Base-by-base conservation (phyloP, 2,888 invertebrate genomes). In the Brachynemurus nebulosus region DNA sequence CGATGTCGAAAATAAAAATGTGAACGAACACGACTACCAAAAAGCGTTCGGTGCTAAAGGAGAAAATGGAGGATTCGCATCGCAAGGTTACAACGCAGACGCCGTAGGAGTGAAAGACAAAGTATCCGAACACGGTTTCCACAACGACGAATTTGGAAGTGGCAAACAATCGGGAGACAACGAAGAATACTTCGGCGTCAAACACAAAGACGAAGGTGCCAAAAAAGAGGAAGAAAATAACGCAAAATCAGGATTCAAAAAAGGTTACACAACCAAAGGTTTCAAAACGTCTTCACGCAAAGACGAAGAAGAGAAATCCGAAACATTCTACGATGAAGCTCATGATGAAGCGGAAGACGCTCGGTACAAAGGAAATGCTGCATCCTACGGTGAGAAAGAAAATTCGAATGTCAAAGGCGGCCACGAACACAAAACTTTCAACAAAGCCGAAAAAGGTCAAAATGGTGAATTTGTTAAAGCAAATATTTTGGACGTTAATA, bases 271-370 rank as follows among this genome's bases (percentile, higher is more conserved):
- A 11, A 72, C 74, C 57, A 77, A 78, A 57, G 77, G 78, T n/a
- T 78, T 72, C 59, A 77, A 78, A 56, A 67, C 71, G 4, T 74
- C 76, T 3, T 74, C 76, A 56, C 76, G 76, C 55, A 77, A 78
- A 54, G 77, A 78, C 53, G 78, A 78, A 53, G 71, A 74, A 52
- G 76, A 76, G 45, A 76, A 76, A 57, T 70, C 74, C 5, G 76
- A 77, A 56, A 74, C 69, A 53, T 78, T 71, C 64, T 78, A 74
- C 53, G 78, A 78, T 45, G 76, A 77, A 53, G 73, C 71, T 14
- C 73, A 77, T 51, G 75, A 78, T 53, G 75, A 76, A 56, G 76
- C 72, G 1, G 73, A 74, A 51, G 71, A 74, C 53, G 69, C 69
- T 54, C 57, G 71, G 23, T 69, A 68, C 48, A 71, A 71, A 5